Evolutionary conservation across 2,797 vertebrate genomes (phyloP), one percentile per base, ranked within the genome.

Genomic region (Podarcis lilfordi): DNA sequence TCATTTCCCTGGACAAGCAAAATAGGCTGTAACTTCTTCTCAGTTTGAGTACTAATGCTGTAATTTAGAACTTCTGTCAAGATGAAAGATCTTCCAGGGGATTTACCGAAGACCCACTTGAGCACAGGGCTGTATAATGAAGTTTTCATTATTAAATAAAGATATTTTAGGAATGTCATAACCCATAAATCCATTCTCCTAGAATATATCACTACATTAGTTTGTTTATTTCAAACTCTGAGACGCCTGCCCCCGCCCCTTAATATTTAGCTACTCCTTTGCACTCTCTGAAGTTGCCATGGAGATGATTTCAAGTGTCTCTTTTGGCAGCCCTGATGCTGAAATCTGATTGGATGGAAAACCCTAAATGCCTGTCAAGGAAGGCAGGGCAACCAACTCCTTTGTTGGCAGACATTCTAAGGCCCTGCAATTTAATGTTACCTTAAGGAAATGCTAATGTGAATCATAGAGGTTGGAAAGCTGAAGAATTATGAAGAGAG

Each of bases 1-100:
- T 99, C 98, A 98, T 99, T 98, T 98, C 99, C 98, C 98, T 96
- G 96, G 98, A 97, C 97, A 94, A 98, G 96, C 98, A 97, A 96
- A 98, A 97, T 97, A 97, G 97, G 97, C 98, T 98, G 97, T 97
- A 98, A 97, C 97, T 96, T 97, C 97, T 97, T 96, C 97, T 96
- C 95, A 40, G 95, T 97, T 98, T 97, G 89, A 96, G 95, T 96
- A 93, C 96, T 95, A 96, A 96, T 96, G 96, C 94, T 95, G 94
- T 91, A 94, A 96, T 96, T 97, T 93, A 96, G 95, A 97, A 96
- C 95, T 96, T 96, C 95, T 97, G 96, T 96, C 97, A 96, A 82
- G 95, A 96, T 97, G 97, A 97, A 97, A 97, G 95, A 97, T 97
- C 96, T 96, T 95, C 85, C 94, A 91, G 88, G 94, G 95, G 97